Evolutionary conservation across 2,113 vertebrate species (phyloP), one percentile per base, ranked within the genome.

Genomic region (Nothoprocta perdicaria): DNA sequence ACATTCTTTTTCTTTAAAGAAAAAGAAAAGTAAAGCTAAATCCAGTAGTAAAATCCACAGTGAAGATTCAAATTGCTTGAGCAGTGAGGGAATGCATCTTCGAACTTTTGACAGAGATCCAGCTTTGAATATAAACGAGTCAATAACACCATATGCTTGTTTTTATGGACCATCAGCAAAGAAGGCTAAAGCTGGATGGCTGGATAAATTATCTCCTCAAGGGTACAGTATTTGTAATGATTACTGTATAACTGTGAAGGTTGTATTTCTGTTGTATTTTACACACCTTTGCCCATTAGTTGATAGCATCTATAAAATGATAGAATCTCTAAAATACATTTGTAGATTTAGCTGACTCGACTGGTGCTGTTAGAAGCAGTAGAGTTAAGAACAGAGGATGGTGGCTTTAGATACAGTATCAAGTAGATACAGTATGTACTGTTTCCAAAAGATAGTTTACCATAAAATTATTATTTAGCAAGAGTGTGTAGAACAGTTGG

Each of bases 131-230:
- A 77, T 82, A 43, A 94, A 80, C 31, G 96, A 97, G 29, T 78
- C 94, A 16, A 99, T 99, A 93, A 98, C 98, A 27, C 99, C 99
- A 0, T 99, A 99, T n/a, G 99, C 99, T 10, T 99, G 99, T 89
- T 99, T 98, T 97, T 99, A 99, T 50, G 98, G 98, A 72, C 88
- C 97, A 2, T 96, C 98, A 46, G 88, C 94, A 60, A 96, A 93
- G 69, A 97, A 97, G 71, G 69, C 97, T 80, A 99, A 98, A 97
- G 97, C 97, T 18, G 99, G 99, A 40, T 99, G 99, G 99, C 97
- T 99, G 95, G 99, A 99, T 96, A 99, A 99, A 89, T 98, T 99
- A 26, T 99, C 99, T 3, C 99, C 99, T 92, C 99, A 99, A 96
- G 98, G 99, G 99, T 99, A 97, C 74, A 97, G 48, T 43, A 35